Evolutionary conservation across 2,113 vertebrate genomes (phyloP).

Genomic region (Hymenochirus boettgeri): DNA sequence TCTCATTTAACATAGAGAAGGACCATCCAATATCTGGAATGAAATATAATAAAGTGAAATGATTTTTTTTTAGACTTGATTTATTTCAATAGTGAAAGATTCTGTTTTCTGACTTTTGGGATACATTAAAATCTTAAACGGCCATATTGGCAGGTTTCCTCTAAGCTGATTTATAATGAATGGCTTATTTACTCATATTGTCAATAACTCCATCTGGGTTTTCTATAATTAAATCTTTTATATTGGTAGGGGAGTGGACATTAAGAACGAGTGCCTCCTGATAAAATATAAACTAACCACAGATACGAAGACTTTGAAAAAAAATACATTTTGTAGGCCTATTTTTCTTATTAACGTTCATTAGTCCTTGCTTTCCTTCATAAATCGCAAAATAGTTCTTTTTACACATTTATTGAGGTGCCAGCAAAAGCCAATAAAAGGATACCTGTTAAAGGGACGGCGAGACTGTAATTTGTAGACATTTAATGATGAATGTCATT

Average conservation of each 20-base stretch:
- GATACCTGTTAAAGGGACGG: not conserved
- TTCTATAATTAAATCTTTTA: conserved; percentile 1
- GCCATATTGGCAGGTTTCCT: not conserved
- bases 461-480: not conserved
- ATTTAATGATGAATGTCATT: not conserved
- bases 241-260: not conserved
- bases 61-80: not conserved
- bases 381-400: not conserved
- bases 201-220: not conserved
- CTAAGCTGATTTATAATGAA: not conserved
- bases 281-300: not conserved
- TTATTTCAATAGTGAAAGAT: not conserved
- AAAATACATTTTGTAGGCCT: not conserved
- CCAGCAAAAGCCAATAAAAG: not conserved
- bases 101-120: not conserved
- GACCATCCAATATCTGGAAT: not conserved
- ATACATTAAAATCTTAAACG: not conserved
- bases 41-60: not conserved
- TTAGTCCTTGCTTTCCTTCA: not conserved
- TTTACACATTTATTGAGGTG: not conserved
- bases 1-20: not conserved
- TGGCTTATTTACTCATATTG: not conserved
- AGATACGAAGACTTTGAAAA: not conserved
- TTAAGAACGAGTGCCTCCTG: not conserved
- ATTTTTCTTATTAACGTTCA: not conserved